Percentiles rank a stretch among this genome's conserved stretches.
These are phyloP conservation scores for Agrilus cyanescens DNA, from an alignment of 2,888 invertebrate species.

Conservation along the genomic window DNA sequence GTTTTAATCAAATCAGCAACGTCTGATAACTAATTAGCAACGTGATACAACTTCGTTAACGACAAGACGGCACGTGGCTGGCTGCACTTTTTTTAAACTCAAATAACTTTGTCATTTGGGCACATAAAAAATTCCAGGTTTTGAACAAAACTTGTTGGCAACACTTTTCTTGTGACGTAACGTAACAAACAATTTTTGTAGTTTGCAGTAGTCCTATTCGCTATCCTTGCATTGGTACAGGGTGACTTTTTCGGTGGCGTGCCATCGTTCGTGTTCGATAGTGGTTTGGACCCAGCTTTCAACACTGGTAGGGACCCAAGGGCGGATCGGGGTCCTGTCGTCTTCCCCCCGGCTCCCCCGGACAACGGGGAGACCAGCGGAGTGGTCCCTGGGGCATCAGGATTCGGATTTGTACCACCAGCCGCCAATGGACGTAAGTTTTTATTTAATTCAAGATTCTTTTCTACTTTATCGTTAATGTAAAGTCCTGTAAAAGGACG, in stretches of 20 bases:
- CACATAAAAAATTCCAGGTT: no score
- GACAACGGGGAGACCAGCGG: constrained; percentile 61
- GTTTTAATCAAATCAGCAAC: no score
- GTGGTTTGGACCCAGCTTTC: constrained; percentile 35
- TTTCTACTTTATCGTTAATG: no score
- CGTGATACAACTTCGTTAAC: background rate
- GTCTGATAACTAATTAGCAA: background rate
- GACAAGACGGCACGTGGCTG: no score
- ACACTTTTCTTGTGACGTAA: background rate
- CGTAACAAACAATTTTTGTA: constrained; percentile 3
- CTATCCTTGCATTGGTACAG: constrained; percentile 25
- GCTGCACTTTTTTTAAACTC: background rate
- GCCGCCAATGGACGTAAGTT: constrained; percentile 51
- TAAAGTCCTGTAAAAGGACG: no score
- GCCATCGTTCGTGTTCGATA: constrained; percentile 37
- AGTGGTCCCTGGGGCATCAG: constrained; percentile 71
- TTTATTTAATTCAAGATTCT: no score
- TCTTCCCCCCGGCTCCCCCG: constrained; percentile 61
- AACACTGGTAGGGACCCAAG: constrained; percentile 45
- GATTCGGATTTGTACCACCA: constrained; percentile 76
- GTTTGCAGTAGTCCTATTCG: constrained; percentile 16
- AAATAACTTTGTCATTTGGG: no score
- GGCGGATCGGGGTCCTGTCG: constrained; percentile 63
- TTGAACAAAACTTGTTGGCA: no score
- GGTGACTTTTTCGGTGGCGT: constrained; percentile 29